phyloP scores from a whole-genome alignment of 2,797 vertebrate genomes.

The Remorina albescens region DNA sequence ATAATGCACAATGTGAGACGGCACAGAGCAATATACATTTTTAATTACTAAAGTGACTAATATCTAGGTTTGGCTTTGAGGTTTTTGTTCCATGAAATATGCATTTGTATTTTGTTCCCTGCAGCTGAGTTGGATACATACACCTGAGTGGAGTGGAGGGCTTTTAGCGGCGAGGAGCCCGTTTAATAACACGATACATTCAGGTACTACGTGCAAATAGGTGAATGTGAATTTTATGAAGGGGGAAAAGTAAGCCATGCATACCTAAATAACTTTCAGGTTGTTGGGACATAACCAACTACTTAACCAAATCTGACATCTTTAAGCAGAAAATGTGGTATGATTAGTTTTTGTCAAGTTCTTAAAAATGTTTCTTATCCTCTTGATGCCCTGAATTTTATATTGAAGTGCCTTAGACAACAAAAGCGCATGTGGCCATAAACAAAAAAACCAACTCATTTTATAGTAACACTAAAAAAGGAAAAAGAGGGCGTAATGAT shows the following conservation, averaged over 20 bases:
- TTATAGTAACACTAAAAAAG: background rate
- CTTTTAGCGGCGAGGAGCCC: slow-evolving; percentile 80
- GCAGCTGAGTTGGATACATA: slow-evolving; percentile 89
- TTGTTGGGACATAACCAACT: no score
- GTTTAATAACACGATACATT: slow-evolving; percentile 84
- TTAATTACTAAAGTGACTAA: slow-evolving; percentile 99
- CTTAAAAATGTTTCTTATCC: background rate
- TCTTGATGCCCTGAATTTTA: slow-evolving; percentile 19
- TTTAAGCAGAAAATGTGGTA: slow-evolving; percentile 16
- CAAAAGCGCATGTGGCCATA: slow-evolving; percentile 12
- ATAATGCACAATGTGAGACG: slow-evolving; percentile 96
- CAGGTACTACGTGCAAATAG: slow-evolving; percentile 86
- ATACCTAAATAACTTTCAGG: slow-evolving; percentile 49
- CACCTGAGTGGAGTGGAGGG: slow-evolving; percentile 91
- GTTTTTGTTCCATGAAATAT: slow-evolving; percentile 99
- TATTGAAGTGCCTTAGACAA: slow-evolving; percentile 3
- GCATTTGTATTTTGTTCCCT: slow-evolving; percentile 90
- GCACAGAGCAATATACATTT: slow-evolving; percentile 99
- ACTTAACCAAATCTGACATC: slow-evolving; percentile 30
- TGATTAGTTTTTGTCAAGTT: background rate
- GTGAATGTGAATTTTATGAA: slow-evolving; percentile 50
- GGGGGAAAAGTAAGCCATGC: slow-evolving; percentile 49
- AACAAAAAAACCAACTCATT: slow-evolving; percentile 1
- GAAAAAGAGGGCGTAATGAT: background rate
- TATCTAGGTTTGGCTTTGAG: slow-evolving; percentile 99